Conservation (phyloP, 1,140 invertebrate genomes). For the Aphelinus certus region DNA sequence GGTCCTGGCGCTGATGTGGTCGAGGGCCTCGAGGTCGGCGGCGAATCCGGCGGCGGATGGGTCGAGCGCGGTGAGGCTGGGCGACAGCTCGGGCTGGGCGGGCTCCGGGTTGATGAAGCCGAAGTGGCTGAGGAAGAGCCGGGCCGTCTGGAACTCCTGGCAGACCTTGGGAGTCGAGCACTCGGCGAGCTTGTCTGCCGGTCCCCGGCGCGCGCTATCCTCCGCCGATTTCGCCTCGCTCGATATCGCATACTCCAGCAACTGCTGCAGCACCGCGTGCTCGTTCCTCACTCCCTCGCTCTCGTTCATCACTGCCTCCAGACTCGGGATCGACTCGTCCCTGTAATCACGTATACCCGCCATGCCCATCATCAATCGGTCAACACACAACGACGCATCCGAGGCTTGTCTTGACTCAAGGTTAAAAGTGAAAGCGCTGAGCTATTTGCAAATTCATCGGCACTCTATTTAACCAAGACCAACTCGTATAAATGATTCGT, state of each 20-base stretch:
- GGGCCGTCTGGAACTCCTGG: slow-evolving; percentile 92
- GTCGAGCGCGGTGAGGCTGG: slow-evolving; percentile 81
- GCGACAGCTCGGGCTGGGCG: slow-evolving; percentile 65
- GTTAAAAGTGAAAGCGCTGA: too few relatives aligned
- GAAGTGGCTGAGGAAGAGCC: slow-evolving; percentile 93
- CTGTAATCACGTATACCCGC: slow-evolving; percentile 58
- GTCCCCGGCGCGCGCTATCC: slow-evolving; percentile 64
- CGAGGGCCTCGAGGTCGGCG: slow-evolving; percentile 77
- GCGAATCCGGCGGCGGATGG: slow-evolving; percentile 77
- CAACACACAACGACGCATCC: not conserved
- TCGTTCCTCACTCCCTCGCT: slow-evolving; percentile 66
- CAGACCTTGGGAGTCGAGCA: slow-evolving; percentile 83
- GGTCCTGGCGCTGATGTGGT: slow-evolving; percentile 83
- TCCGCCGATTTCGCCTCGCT: slow-evolving; percentile 68
- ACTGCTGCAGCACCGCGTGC: slow-evolving; percentile 56
- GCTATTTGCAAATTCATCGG: too few relatives aligned
- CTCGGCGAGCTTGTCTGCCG: slow-evolving; percentile 71
- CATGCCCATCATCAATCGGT: not conserved
- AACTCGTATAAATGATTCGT: too few relatives aligned
- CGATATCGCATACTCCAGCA: slow-evolving; percentile 59
- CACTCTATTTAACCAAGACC: too few relatives aligned
- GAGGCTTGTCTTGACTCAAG: too few relatives aligned
- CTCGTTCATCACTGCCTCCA: slow-evolving; percentile 77
- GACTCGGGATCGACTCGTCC: slow-evolving; percentile 83
- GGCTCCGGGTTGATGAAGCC: slow-evolving; percentile 86